Percentiles rank a stretch among this genome's conserved stretches.
phyloP scores from a whole-genome alignment of 2,113 vertebrate genomes.

The Campylomormyrus tamandua region DNA sequence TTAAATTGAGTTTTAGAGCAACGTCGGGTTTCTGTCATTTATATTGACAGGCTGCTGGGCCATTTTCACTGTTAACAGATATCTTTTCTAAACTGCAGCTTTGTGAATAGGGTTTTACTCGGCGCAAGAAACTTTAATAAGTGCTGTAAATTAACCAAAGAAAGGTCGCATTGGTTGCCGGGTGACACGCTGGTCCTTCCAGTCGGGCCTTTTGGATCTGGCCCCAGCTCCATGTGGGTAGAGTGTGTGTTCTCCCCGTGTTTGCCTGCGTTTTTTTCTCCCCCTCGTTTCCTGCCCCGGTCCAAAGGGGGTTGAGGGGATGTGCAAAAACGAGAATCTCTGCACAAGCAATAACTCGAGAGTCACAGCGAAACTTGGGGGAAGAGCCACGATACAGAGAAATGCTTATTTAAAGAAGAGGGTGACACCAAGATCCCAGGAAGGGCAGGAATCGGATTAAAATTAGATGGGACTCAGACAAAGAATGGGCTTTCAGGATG shows the following conservation, averaged over 20 bases:
- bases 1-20: slow-evolving; percentile 53
- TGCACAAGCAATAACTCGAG: background rate
- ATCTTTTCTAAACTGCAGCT: slow-evolving; percentile 38
- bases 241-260: background rate
- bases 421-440: background rate
- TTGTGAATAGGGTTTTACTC: slow-evolving; percentile 31
- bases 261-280: background rate
- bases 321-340: background rate
- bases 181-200: background rate
- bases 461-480: background rate
- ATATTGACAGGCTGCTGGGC: slow-evolving; percentile 58
- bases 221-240: background rate
- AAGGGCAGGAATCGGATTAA: background rate
- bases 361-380: background rate
- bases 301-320: background rate
- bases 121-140: slow-evolving; percentile 1
- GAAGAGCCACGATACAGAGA: background rate
- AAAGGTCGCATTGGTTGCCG: slow-evolving; percentile 18
- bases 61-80: slow-evolving; percentile 38
- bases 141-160: slow-evolving; percentile 14
- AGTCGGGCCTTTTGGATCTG: background rate
- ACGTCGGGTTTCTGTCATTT: slow-evolving; percentile 53
- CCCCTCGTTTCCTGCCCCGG: background rate
- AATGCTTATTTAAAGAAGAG: background rate
- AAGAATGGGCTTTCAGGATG: background rate